These are phyloP conservation scores for Gopherus evgoodei DNA, from an alignment of 2,113 vertebrate genomes.

Conservation along the genomic window DNA sequence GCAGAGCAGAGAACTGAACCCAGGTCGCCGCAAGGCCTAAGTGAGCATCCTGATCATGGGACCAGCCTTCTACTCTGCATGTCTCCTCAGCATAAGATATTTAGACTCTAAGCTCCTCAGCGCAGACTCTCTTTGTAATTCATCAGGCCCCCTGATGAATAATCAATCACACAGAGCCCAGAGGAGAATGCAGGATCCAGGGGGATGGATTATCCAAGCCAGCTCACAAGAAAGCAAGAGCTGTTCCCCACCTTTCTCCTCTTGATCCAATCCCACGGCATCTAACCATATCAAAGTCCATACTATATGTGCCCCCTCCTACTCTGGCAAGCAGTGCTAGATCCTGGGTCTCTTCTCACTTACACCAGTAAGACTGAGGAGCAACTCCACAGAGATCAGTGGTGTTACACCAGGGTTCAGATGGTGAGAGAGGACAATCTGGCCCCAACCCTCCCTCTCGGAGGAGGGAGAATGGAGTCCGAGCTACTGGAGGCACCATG, in stretches of 20 bases:
- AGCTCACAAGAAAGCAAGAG: background rate
- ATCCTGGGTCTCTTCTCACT: background rate
- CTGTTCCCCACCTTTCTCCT: background rate
- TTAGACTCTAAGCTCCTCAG: background rate
- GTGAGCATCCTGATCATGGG: background rate
- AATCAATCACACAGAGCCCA: background rate
- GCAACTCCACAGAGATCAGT: background rate
- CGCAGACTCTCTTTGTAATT: background rate
- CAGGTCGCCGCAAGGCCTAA: rapidly evolving
- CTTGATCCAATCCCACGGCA: rapidly evolving
- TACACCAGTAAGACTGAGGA: background rate
- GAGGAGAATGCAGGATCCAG: background rate
- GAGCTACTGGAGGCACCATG: background rate
- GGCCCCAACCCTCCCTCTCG: background rate
- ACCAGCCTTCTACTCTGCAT: background rate
- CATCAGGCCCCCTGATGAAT: rapidly evolving
- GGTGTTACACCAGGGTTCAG: background rate
- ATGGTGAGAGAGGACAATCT: rapidly evolving
- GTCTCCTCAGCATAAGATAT: rapidly evolving
- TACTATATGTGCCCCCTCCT: background rate
- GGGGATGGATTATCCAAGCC: background rate
- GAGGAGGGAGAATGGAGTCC: background rate
- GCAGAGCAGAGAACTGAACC: background rate
- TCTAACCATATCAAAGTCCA: background rate
- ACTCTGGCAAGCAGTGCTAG: rapidly evolving